Conservation (phyloP, 2,888 invertebrate species). For the Trissoscelio sp. region DNA sequence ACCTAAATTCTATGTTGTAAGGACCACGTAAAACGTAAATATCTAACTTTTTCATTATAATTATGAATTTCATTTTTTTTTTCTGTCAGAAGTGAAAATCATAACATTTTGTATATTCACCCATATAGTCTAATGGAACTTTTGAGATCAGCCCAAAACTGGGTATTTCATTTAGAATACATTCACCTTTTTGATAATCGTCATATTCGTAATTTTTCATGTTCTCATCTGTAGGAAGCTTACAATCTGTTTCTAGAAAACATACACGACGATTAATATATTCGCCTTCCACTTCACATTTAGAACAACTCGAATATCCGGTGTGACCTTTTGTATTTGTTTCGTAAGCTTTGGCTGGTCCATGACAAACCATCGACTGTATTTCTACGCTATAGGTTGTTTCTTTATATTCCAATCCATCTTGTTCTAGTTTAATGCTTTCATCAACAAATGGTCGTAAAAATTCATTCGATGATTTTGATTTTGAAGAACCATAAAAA, state of each 20-base stretch:
- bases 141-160: conserved; percentile 19
- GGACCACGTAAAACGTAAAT: no score
- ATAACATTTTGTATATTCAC: no score
- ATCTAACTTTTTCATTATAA: no score
- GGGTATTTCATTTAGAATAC: conserved; percentile 13
- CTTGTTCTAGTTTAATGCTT: not conserved
- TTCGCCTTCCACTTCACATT: conserved; percentile 10
- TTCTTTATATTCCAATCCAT: not conserved
- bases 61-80: no score
- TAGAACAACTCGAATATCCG: conserved; percentile 11
- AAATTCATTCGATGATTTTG: not conserved
- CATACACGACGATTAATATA: conserved; percentile 1
- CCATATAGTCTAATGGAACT: conserved; percentile 13
- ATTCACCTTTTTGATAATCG: conserved; percentile 14
- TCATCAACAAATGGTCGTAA: conserved; percentile 9
- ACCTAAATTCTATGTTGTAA: no score
- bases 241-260: not conserved
- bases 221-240: not conserved
- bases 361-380: not conserved
- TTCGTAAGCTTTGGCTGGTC: not conserved
- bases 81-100: no score
- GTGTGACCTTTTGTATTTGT: conserved; percentile 5
- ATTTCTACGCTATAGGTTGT: not conserved
- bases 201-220: conserved; percentile 9
- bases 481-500: not conserved